phyloP scores from a whole-genome alignment of 64 coral and sea anemone species.

The Trachythela sp. region DNA sequence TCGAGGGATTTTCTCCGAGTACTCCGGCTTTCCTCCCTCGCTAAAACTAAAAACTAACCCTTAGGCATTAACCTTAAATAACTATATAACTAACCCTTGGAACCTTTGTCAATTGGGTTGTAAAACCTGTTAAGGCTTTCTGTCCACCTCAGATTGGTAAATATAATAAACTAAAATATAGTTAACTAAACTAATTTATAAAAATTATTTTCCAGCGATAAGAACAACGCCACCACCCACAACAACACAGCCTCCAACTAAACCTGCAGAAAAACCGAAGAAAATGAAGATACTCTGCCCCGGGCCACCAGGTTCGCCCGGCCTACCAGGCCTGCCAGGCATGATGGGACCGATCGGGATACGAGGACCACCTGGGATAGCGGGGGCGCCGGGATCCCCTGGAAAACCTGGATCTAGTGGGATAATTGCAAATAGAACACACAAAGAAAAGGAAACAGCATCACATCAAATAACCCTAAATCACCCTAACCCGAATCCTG shows the following conservation, averaged over 20 bases:
- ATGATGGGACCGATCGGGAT: not conserved
- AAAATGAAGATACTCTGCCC: not conserved
- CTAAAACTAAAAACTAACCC: too few species aligned
- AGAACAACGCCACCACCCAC: not conserved
- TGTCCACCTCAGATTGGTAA: too few species aligned
- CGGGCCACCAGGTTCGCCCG: not conserved
- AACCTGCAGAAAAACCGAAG: not conserved
- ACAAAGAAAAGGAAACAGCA: not conserved
- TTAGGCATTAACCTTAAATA: too few species aligned
- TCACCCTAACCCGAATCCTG: too few species aligned
- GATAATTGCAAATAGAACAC: not conserved
- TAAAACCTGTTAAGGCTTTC: too few species aligned
- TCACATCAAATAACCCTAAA: too few species aligned
- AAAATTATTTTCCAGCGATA: not conserved
- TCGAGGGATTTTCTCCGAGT: not conserved
- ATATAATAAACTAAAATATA: not conserved
- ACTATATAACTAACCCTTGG: too few species aligned
- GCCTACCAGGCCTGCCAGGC: not conserved
- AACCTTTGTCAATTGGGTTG: not conserved
- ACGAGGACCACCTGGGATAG: not conserved
- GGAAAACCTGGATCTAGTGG: not conserved
- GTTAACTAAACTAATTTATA: not conserved
- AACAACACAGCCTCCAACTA: not conserved
- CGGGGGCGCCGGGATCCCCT: not conserved
- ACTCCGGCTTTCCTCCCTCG: too few species aligned